phyloP scores from a whole-genome alignment of 37 sponge, comb jelly and placozoan species.

The Dysidea cf. avara region DNA sequence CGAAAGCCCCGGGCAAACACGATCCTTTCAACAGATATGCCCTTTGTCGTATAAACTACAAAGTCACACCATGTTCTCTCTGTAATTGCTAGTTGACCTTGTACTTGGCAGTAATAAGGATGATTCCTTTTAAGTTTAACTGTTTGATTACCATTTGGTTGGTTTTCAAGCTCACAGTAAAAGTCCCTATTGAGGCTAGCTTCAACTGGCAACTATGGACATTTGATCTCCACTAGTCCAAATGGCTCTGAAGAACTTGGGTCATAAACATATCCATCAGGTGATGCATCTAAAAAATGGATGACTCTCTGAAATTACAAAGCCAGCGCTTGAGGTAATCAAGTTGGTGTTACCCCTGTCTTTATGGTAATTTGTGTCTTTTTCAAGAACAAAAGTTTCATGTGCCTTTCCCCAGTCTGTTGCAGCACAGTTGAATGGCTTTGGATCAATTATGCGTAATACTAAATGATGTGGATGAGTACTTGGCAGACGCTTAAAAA shows the following conservation, averaged over 20 bases:
- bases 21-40: constrained; percentile 11
- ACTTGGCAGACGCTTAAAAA: neutral
- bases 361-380: too few relatives aligned
- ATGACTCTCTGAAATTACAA: constrained; percentile 13
- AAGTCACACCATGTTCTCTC: constrained; percentile 9
- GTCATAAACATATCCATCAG: neutral
- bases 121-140: constrained; percentile 28
- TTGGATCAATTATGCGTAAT: constrained; percentile 8
- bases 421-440: constrained; percentile 11
- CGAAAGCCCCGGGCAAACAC: constrained; percentile 7
- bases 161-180: neutral
- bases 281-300: neutral
- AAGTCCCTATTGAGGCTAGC: too few relatives aligned
- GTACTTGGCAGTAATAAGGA: constrained; percentile 31
- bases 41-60: constrained; percentile 2
- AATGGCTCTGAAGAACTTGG: constrained; percentile 1
- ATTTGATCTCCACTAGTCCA: constrained; percentile 24
- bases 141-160: neutral
- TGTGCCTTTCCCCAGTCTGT: too few relatives aligned
- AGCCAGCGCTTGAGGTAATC: constrained; percentile 8
- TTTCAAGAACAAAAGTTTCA: constrained; percentile 12
- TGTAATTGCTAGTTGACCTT: neutral
- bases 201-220: too few relatives aligned
- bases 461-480: constrained; percentile 31
- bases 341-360: too few relatives aligned